A percentile compares a stretch with the other conserved stretches of the same genome.
These are phyloP conservation scores for Meriones unguiculatus DNA, from an alignment of 2,113 vertebrate genomes.

Conservation along the genomic window DNA sequence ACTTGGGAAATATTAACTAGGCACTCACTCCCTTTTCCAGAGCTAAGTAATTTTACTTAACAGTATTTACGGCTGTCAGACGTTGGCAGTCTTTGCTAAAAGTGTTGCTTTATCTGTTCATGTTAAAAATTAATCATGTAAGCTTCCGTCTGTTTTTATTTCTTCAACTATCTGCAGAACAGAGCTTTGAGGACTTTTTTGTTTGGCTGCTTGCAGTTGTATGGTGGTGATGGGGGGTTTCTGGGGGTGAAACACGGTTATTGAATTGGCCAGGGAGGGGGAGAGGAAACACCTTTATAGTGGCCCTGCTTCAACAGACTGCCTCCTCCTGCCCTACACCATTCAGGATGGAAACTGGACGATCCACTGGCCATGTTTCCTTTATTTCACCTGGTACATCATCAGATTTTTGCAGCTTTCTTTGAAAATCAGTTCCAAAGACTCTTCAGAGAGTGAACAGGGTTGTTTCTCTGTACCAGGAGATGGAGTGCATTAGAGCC, in stretches of 20 bases:
- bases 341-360: not conserved
- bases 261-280: not conserved
- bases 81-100: constrained; percentile 37
- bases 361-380: not conserved
- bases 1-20: constrained; percentile 57
- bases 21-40: constrained; percentile 31
- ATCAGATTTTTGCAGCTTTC: constrained; percentile 29
- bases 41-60: constrained; percentile 63
- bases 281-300: not conserved
- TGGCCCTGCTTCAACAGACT: not conserved
- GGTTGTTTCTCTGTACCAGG: not conserved
- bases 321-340: not conserved
- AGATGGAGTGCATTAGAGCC: not conserved
- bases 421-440: not conserved
- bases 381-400: not conserved
- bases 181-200: not conserved
- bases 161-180: constrained; percentile 55
- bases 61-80: constrained; percentile 47
- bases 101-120: constrained; percentile 52
- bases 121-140: constrained; percentile 66
- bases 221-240: not conserved
- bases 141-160: constrained; percentile 43
- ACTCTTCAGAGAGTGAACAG: not conserved
- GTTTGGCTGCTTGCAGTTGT: constrained; percentile 16
- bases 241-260: not conserved